Base-by-base conservation (phyloP, 2,888 invertebrate genomes). In the Trachelus tabidus region DNA sequence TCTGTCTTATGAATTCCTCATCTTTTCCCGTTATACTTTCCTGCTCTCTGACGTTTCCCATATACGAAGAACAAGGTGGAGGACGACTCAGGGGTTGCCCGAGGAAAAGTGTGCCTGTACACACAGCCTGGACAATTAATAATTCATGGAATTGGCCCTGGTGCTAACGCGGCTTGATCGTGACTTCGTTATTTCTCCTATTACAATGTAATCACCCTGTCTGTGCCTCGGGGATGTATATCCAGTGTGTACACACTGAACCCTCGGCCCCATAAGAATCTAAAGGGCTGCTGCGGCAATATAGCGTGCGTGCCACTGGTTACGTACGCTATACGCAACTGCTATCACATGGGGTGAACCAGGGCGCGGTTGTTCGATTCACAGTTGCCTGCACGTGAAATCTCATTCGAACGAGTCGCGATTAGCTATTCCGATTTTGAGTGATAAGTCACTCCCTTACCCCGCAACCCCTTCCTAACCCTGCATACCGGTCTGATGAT, bases 361-460 rank as follows among this genome's bases (percentile, higher is more conserved):
- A 56, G 56, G 56, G 56, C 9, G 56, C 23, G 56, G 56, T 9
- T 23, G 23, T 9, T 56, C 56, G 56, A 23, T 56, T 56, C 56
- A 23, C 56, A 56, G 56, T 56, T 23, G 56, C 56, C 56, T 56
- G 56, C 23, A 56, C 56, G 56, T 56, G 56, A 56, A 56, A 56
- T 56, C 23, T 56, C 56, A 56, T 56, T 56, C 23, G 56, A 23
- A 89, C 87, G 87, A 87, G 86, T 82, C 85, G 79, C 84, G 88
- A 89, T 89, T 89, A 88, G 83, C 87, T 88, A 89, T 88, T 87
- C 87, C 83, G 87, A 89, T 88, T 88, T 87, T 85, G 85, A 83
- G 84, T 85, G 89, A 89, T 89, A 89, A 56, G 56, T 23, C 23
- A 9, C 23, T 9, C 15, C 56, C 23, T 15, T 23, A 9, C 12